phyloP scores from a whole-genome alignment of 2,797 vertebrate genomes.

The Myotis myotis region DNA sequence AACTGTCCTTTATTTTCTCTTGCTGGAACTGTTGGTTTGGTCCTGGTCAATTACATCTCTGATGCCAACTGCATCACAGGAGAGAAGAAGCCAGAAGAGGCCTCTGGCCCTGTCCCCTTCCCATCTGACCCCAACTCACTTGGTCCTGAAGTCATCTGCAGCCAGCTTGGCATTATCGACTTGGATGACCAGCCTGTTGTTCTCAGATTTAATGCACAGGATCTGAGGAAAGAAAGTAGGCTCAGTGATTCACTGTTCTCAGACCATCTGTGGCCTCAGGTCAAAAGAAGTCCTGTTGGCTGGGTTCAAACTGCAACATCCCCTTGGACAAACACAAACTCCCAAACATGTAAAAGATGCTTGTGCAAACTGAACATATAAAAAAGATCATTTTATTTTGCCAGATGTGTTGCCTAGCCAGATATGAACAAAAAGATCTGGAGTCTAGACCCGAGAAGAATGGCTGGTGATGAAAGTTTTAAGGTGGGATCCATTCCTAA shows the following conservation, averaged over 20 bases:
- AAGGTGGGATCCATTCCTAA: neutral
- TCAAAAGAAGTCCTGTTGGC: neutral
- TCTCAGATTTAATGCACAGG: conserved; percentile 63
- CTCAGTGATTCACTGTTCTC: too few relatives aligned
- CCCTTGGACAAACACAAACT: neutral
- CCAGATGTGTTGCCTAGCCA: neutral
- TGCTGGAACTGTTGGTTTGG: neutral
- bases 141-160: conserved; percentile 70
- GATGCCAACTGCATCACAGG: neutral
- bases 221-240: conserved; percentile 41
- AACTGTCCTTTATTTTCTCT: neutral
- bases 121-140: conserved; percentile 39
- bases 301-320: neutral
- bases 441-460: neutral
- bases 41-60: neutral
- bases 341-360: neutral
- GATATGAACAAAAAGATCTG: neutral
- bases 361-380: neutral
- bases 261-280: neutral
- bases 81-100: neutral
- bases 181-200: conserved; percentile 63
- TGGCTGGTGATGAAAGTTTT: neutral
- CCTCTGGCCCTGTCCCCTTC: neutral
- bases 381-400: neutral
- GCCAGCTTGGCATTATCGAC: conserved; percentile 68